phyloP scores from a whole-genome alignment of 2,113 vertebrate species.

The Labrus mixtus region DNA sequence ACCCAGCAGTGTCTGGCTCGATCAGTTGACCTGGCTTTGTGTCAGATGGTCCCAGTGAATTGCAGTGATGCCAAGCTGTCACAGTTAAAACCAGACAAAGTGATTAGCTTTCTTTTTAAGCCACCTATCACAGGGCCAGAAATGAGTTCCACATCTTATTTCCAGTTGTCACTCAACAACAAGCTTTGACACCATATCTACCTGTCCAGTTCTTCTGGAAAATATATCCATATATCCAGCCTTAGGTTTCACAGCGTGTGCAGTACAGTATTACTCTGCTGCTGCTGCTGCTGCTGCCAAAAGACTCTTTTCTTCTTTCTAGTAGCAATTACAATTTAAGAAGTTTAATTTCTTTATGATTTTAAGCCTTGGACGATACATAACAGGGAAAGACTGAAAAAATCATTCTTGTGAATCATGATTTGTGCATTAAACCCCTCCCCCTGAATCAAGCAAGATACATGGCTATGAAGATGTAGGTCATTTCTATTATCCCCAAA shows the following conservation, averaged over 20 bases:
- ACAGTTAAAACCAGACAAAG: background rate
- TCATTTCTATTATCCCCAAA: too few relatives aligned
- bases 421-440: too few relatives aligned
- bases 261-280: background rate
- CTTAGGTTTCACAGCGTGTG: background rate
- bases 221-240: background rate
- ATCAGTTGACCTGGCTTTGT: conserved; percentile 3
- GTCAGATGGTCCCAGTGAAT: background rate
- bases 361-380: too few relatives aligned
- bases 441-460: too few relatives aligned
- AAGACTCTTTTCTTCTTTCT: too few relatives aligned
- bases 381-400: too few relatives aligned
- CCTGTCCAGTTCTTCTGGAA: background rate
- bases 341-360: background rate
- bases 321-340: too few relatives aligned
- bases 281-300: background rate
- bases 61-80: background rate
- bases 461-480: too few relatives aligned
- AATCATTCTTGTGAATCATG: too few relatives aligned
- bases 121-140: background rate
- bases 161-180: background rate
- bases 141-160: background rate
- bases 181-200: background rate
- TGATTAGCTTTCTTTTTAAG: background rate
- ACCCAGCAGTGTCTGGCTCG: background rate